These are phyloP conservation scores for Brachyopa scutellaris DNA, from an alignment of 2,888 invertebrate genomes.

Conservation along the genomic window DNA sequence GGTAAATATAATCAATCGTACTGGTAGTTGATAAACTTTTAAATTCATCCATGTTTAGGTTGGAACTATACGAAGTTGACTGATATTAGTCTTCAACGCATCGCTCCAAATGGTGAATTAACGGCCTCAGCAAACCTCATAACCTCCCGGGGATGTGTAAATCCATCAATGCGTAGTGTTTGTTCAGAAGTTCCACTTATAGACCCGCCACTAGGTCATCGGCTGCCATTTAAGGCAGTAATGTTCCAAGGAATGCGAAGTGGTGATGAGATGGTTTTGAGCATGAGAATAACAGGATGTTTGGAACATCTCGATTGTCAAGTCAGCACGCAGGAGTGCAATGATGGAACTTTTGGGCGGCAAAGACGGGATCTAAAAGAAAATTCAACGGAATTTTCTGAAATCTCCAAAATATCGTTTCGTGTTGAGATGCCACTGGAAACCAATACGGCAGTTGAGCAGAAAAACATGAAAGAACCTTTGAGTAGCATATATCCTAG, in stretches of 20 bases:
- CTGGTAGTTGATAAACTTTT: background rate
- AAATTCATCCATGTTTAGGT: conserved; percentile 73
- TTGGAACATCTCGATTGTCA: conserved; percentile 83
- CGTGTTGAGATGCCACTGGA: conserved; percentile 76
- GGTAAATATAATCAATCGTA: conserved; percentile 79
- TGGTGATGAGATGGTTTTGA: conserved; percentile 84
- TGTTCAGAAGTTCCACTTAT: conserved; percentile 82
- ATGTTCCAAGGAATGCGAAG: conserved; percentile 85
- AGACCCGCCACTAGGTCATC: conserved; percentile 81
- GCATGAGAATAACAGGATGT: conserved; percentile 84
- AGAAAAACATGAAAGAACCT: background rate
- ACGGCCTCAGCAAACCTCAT: conserved; percentile 81
- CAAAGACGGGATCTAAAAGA: conserved; percentile 74
- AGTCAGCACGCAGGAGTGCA: conserved; percentile 77
- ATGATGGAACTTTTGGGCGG: conserved; percentile 73
- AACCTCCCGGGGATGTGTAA: conserved; percentile 82
- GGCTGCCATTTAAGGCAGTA: conserved; percentile 83
- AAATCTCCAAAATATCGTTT: conserved; percentile 79
- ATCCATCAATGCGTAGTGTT: conserved; percentile 82
- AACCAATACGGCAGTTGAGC: background rate
- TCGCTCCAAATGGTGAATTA: conserved; percentile 78
- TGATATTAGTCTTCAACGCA: conserved; percentile 82
- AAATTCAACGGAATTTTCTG: conserved; percentile 77
- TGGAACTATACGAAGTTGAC: conserved; percentile 84
- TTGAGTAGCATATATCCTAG: background rate